These are phyloP conservation scores for Pelvicachromis taeniatus DNA, from an alignment of 2,113 vertebrate genomes.

Conservation along the genomic window DNA sequence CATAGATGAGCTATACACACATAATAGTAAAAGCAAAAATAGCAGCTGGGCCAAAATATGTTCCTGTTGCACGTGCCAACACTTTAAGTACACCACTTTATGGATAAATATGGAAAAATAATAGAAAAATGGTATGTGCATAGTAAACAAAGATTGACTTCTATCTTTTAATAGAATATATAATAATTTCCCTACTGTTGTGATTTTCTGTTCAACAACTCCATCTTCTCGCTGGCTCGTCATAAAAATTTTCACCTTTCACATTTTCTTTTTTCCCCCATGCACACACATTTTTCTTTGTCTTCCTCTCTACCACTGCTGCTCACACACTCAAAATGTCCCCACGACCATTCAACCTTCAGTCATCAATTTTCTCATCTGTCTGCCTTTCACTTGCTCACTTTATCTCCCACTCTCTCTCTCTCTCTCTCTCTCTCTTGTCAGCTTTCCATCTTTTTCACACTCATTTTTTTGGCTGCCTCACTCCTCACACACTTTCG, in stretches of 20 bases:
- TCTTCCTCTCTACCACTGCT: background rate
- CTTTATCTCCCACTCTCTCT: background rate
- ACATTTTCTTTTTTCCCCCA: background rate
- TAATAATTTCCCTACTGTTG: constrained; percentile 17
- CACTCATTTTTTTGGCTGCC: constrained; percentile 39
- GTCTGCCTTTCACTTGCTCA: background rate
- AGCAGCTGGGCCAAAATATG: background rate
- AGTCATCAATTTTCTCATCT: background rate
- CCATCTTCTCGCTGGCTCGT: background rate
- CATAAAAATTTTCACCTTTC: background rate
- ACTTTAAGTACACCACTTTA: background rate
- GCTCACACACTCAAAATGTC: constrained; percentile 14
- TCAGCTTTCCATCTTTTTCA: constrained; percentile 6
- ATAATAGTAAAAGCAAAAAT: background rate
- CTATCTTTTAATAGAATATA: background rate
- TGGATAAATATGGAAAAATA: background rate
- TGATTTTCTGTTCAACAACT: constrained; percentile 5
- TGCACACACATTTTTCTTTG: constrained; percentile 22
- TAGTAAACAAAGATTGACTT: constrained; percentile 12
- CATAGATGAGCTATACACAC: background rate
- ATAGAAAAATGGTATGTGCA: background rate
- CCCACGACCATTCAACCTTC: constrained; percentile 5
- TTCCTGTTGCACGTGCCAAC: background rate
- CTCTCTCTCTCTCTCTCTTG: background rate
- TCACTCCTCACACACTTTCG: constrained; percentile 71